These are phyloP conservation scores for Apeira syringaria DNA, from an alignment of 2,888 invertebrate genomes.

Conservation along the genomic window DNA sequence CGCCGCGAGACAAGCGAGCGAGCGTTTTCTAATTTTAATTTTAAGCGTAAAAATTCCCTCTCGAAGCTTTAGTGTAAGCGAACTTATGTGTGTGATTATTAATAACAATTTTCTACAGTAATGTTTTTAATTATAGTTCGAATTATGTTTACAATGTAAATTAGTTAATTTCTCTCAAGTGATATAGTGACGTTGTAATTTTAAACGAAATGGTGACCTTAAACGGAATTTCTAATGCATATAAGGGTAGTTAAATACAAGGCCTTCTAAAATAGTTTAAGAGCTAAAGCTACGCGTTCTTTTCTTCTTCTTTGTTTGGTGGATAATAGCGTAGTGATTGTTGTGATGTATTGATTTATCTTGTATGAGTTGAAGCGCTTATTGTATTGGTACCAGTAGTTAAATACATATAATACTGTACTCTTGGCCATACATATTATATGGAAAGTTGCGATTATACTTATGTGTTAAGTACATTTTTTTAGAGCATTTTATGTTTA, in stretches of 20 bases:
- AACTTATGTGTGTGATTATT: conserved; percentile 70
- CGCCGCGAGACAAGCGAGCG: conserved; percentile 6
- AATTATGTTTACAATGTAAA: conserved; percentile 58
- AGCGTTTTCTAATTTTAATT: conserved; percentile 24
- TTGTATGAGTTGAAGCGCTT: conserved; percentile 44
- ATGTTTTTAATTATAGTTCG: conserved; percentile 45
- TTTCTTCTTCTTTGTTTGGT: conserved; percentile 54
- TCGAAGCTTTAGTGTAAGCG: conserved; percentile 69
- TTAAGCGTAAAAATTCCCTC: conserved; percentile 54
- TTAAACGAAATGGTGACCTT: conserved; percentile 78
- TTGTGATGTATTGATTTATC: conserved; percentile 61
- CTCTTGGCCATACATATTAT: conserved; percentile 51
- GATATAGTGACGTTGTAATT: conserved; percentile 74
- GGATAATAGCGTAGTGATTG: conserved; percentile 55
- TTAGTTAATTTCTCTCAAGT: conserved; percentile 76
- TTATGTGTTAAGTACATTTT: conserved; percentile 53
- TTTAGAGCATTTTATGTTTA: conserved; percentile 44
- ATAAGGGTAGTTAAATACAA: conserved; percentile 77
- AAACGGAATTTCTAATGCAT: conserved; percentile 77
- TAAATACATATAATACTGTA: conserved; percentile 42
- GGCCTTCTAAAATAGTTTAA: conserved; percentile 73
- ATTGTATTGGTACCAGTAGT: conserved; percentile 44
- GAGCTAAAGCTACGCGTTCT: conserved; percentile 60
- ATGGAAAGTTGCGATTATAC: conserved; percentile 54
- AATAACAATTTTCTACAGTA: conserved; percentile 74